These are phyloP conservation scores for Noctua janthe DNA, from an alignment of 2,888 invertebrate genomes.

Conservation along the genomic window DNA sequence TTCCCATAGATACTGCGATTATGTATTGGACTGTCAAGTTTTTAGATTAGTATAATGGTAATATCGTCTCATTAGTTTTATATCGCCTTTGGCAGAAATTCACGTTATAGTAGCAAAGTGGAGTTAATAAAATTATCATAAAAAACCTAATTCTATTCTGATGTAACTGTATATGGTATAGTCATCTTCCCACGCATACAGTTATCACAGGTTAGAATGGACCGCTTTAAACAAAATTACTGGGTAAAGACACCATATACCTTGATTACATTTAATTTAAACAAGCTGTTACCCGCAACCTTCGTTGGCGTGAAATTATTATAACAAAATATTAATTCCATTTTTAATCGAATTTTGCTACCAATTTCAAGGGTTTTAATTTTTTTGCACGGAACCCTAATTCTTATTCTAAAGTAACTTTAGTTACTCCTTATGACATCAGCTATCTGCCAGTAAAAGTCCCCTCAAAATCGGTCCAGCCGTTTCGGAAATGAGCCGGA, in stretches of 20 bases:
- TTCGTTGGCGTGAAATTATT: too few species aligned
- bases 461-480: too few species aligned
- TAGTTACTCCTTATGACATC: too few species aligned
- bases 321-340: too few species aligned
- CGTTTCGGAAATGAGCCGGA: too few species aligned
- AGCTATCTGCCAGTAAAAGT: too few species aligned
- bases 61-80: constrained; percentile 13
- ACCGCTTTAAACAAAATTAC: not conserved
- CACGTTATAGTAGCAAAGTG: not conserved
- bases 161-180: constrained; percentile 39
- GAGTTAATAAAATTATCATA: constrained; percentile 45
- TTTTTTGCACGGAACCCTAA: too few species aligned
- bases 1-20: not conserved
- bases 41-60: constrained; percentile 18
- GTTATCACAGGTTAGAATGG: not conserved
- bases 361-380: too few species aligned
- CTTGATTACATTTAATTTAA: not conserved
- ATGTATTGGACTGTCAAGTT: not conserved
- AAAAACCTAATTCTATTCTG: constrained; percentile 20
- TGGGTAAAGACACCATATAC: constrained; percentile 2
- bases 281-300: too few species aligned
- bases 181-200: constrained; percentile 36
- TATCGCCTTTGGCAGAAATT: constrained; percentile 10
- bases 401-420: too few species aligned
- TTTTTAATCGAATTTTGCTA: too few species aligned